Percentiles rank a stretch among this genome's conserved stretches.
These are phyloP conservation scores for Mactromeris polynyma DNA, from an alignment of 2,888 invertebrate genomes.

Conservation along the genomic window DNA sequence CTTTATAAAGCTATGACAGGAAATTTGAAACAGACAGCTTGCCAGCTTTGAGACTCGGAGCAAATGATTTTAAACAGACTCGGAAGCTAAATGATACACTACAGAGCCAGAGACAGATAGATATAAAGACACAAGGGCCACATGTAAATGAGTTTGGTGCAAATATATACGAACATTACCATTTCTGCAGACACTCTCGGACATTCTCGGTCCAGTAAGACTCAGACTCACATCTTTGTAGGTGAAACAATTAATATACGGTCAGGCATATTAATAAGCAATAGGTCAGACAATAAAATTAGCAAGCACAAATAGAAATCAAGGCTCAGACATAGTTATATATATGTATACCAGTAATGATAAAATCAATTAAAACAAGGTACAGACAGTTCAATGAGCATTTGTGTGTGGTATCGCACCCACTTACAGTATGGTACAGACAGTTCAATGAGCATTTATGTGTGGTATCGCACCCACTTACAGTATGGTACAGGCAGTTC, in stretches of 20 bases:
- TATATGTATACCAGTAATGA: no score
- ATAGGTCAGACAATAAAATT: conserved; percentile 21
- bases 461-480: neutral
- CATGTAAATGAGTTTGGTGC: conserved; percentile 10
- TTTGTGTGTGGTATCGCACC: neutral
- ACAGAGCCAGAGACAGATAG: neutral
- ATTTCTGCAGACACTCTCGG: conserved; percentile 30
- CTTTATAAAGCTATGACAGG: conserved; percentile 30
- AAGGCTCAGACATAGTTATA: conserved; percentile 14
- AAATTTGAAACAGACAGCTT: conserved; percentile 61
- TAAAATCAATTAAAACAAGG: neutral
- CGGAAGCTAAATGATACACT: neutral
- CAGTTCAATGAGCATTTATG: neutral
- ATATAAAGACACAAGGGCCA: conserved; percentile 8
- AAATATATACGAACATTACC: conserved; percentile 14
- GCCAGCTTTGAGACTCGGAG: conserved; percentile 62
- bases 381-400: neutral
- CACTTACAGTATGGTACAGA: no score
- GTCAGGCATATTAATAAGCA: conserved; percentile 15
- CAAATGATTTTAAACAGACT: conserved; percentile 16
- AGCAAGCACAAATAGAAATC: conserved; percentile 14
- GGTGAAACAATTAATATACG: neutral
- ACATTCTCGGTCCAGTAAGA: neutral
- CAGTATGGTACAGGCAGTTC: no score
- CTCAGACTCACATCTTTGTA: neutral